phyloP scores from a whole-genome alignment of 1,140 invertebrate genomes.

The Chrysoperla carnea region DNA sequence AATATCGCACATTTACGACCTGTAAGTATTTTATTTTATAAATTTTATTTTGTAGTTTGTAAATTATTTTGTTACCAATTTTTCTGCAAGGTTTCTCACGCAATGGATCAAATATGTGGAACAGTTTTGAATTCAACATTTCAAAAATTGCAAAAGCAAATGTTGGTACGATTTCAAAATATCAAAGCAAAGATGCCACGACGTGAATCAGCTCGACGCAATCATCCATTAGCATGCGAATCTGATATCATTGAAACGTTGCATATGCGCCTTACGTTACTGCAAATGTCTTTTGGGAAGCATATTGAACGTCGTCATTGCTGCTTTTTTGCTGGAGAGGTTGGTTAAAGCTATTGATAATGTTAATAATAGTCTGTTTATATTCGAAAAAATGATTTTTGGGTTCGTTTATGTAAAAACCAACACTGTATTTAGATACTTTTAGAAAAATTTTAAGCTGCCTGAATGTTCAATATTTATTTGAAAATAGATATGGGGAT shows the following conservation, averaged over 20 bases:
- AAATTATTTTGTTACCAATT: constrained; percentile 7
- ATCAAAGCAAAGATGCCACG: constrained; percentile 82
- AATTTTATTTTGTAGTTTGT: constrained; percentile 7
- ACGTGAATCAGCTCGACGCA: constrained; percentile 63
- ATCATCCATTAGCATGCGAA: constrained; percentile 69
- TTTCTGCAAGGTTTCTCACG: constrained; percentile 47
- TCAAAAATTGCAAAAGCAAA: constrained; percentile 58
- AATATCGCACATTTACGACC: constrained; percentile 54
- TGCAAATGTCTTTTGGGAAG: constrained; percentile 83
- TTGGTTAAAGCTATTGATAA: constrained; percentile 28
- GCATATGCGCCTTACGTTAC: constrained; percentile 67
- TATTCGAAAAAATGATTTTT: not conserved
- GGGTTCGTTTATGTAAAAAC: not conserved
- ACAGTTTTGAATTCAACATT: constrained; percentile 65
- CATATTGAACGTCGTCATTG: constrained; percentile 79
- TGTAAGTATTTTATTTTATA: constrained; percentile 35
- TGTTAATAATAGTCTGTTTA: not conserved
- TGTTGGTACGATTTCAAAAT: constrained; percentile 59
- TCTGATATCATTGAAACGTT: constrained; percentile 78
- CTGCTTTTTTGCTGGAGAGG: constrained; percentile 79
- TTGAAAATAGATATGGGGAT: too few relatives aligned
- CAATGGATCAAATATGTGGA: constrained; percentile 60
- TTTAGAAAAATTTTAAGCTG: too few relatives aligned
- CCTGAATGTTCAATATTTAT: too few relatives aligned
- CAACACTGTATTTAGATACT: too few relatives aligned